Evolutionary conservation across 2,797 vertebrate genomes (phyloP).

Genomic region (Paramormyrops hopkinsi): DNA sequence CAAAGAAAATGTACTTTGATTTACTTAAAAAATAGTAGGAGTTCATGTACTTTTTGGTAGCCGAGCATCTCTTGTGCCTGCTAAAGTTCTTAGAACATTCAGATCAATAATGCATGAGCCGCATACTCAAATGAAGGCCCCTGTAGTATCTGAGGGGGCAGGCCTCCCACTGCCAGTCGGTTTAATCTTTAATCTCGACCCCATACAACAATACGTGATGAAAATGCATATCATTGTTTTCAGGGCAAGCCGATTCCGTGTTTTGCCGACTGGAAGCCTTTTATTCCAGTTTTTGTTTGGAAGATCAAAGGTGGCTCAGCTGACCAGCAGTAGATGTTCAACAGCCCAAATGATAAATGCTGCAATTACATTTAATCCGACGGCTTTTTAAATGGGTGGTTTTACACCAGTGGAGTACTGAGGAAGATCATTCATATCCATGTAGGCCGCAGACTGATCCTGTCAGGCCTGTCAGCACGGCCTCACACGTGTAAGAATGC

Average conservation of each 20-base stretch:
- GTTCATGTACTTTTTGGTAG: background rate
- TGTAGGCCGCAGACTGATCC: background rate
- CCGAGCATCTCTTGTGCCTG: background rate
- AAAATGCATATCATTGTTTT: background rate
- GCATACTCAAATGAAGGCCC: background rate
- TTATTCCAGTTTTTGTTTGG: background rate
- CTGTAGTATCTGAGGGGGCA: background rate
- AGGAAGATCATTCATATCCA: background rate
- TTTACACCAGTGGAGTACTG: background rate
- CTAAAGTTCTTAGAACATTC: background rate
- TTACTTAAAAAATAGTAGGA: background rate
- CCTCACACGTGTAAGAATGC: background rate
- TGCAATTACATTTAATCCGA: background rate
- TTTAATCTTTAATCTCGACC: background rate
- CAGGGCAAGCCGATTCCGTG: background rate
- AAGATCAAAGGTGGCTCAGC: background rate
- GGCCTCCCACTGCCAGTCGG: background rate
- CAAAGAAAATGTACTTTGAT: background rate
- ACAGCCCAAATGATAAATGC: background rate
- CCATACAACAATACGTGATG: background rate
- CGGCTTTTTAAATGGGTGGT: background rate
- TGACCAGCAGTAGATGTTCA: background rate
- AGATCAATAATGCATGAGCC: conserved; percentile 10
- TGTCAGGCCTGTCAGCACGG: background rate
- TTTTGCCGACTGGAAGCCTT: background rate